phyloP scores from a whole-genome alignment of 2,888 invertebrate genomes.

The Tiliacea citrago region DNA sequence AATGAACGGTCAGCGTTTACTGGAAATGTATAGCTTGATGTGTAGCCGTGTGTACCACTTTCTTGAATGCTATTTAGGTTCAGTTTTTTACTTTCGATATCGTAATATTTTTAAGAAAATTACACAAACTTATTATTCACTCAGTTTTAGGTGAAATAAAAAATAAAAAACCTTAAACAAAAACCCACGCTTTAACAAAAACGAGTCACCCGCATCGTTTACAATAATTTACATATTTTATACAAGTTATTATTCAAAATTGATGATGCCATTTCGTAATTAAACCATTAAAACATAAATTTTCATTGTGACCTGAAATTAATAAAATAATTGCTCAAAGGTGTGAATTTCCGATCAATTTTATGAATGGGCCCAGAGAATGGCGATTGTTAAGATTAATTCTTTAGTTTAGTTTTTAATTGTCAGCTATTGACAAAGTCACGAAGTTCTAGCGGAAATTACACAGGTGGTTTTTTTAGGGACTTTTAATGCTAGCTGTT shows the following conservation, averaged over 20 bases:
- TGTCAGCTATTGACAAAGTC: slow-evolving; percentile 44
- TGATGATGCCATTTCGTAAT: slow-evolving; percentile 52
- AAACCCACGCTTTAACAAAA: slow-evolving; percentile 41
- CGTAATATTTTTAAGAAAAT: background rate
- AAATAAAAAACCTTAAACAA: background rate
- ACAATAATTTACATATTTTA: slow-evolving; percentile 49
- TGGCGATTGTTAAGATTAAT: slow-evolving; percentile 51
- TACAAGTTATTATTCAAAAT: slow-evolving; percentile 53
- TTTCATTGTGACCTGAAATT: slow-evolving; percentile 58
- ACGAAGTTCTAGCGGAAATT: slow-evolving; percentile 49
- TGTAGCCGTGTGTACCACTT: no score
- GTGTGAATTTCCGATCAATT: slow-evolving; percentile 64
- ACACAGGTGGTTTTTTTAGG: slow-evolving; percentile 11
- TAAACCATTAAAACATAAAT: slow-evolving; percentile 62
- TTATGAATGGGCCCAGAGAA: slow-evolving; percentile 56
- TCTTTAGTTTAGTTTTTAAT: slow-evolving; percentile 43
- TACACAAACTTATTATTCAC: background rate
- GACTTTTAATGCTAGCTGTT: slow-evolving; percentile 1
- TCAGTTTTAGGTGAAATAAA: slow-evolving; percentile 1
- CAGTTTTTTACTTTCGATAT: background rate
- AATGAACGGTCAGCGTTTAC: no score
- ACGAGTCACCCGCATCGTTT: slow-evolving; percentile 42
- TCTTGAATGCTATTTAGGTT: background rate
- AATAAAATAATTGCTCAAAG: slow-evolving; percentile 60
- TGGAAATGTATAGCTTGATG: no score